Percentiles rank a stretch among this genome's conserved stretches.
Evolutionary conservation across 2,113 vertebrate genomes (phyloP).

Genomic region (Heteronetta atricapilla): DNA sequence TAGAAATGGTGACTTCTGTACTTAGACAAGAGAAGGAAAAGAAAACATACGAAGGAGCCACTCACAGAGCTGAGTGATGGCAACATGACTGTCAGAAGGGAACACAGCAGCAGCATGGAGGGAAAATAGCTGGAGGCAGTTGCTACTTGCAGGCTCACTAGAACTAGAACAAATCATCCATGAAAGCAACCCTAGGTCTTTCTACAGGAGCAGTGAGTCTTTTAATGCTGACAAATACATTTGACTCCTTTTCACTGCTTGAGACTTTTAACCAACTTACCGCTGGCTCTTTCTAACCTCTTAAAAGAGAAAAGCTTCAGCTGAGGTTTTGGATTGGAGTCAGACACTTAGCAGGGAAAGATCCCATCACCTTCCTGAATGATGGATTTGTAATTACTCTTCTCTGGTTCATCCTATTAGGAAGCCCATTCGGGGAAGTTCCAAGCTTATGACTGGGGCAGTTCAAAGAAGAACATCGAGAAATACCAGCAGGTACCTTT

Average conservation of each 20-base stretch:
- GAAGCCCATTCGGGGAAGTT: background rate
- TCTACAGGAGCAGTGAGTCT: background rate
- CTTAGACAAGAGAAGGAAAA: background rate
- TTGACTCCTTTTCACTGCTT: background rate
- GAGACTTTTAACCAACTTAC: background rate
- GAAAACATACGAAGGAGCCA: background rate
- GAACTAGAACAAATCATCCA: background rate
- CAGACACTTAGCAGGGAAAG: background rate
- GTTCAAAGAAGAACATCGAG: slow-evolving; percentile 19
- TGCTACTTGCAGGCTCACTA: background rate
- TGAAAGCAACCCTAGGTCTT: rapidly evolving
- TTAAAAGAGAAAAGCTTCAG: background rate
- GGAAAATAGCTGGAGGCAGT: background rate
- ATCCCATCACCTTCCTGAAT: background rate
- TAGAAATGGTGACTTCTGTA: background rate
- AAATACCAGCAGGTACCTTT: slow-evolving; percentile 44
- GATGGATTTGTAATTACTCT: background rate
- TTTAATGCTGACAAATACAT: background rate
- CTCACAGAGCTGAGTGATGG: background rate
- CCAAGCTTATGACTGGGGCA: slow-evolving; percentile 55
- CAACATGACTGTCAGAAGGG: background rate
- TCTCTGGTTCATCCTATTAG: background rate
- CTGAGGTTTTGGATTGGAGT: background rate
- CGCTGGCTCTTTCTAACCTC: background rate
- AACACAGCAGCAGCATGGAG: background rate